A percentile compares a stretch with the other conserved stretches of the same genome.
Conservation (phyloP, 2,888 invertebrate genomes). For the Heliconius aoede region DNA sequence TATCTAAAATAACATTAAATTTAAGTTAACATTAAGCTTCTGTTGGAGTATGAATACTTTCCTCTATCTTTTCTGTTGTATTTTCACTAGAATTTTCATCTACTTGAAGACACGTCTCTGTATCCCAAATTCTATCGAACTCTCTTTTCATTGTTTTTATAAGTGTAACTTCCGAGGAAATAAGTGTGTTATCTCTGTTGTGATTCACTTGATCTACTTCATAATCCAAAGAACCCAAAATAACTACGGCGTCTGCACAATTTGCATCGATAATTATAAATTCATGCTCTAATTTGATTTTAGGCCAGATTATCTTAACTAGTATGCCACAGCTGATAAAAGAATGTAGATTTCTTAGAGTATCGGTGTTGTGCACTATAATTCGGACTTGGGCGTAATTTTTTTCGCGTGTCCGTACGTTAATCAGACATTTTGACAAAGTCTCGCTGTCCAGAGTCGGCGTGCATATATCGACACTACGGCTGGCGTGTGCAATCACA, state of each 20-base stretch:
- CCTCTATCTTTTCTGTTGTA: neutral
- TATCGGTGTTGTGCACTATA: conserved; percentile 58
- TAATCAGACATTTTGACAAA: conserved; percentile 60
- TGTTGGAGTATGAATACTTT: neutral
- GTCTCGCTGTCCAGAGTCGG: conserved; percentile 63
- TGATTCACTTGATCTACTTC: conserved; percentile 58
- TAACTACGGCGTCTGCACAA: conserved; percentile 57
- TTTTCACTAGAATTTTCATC: neutral
- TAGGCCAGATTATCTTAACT: conserved; percentile 60
- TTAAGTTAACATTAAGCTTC: neutral
- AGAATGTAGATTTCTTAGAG: conserved; percentile 53
- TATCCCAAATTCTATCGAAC: conserved; percentile 67
- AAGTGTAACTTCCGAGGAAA: conserved; percentile 61
- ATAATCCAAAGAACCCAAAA: conserved; percentile 65
- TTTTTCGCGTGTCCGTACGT: conserved; percentile 51
- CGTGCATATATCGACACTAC: conserved; percentile 64
- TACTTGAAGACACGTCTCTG: conserved; percentile 23
- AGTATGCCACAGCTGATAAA: conserved; percentile 60
- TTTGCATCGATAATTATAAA: conserved; percentile 65
- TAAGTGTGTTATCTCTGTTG: conserved; percentile 60
- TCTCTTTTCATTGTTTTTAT: conserved; percentile 59
- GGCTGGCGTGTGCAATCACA: conserved; percentile 60
- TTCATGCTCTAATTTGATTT: conserved; percentile 62
- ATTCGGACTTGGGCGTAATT: conserved; percentile 59
- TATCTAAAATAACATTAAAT: neutral